These are phyloP conservation scores for Ectobius pallidus DNA, from an alignment of 2,888 invertebrate species.

Conservation along the genomic window DNA sequence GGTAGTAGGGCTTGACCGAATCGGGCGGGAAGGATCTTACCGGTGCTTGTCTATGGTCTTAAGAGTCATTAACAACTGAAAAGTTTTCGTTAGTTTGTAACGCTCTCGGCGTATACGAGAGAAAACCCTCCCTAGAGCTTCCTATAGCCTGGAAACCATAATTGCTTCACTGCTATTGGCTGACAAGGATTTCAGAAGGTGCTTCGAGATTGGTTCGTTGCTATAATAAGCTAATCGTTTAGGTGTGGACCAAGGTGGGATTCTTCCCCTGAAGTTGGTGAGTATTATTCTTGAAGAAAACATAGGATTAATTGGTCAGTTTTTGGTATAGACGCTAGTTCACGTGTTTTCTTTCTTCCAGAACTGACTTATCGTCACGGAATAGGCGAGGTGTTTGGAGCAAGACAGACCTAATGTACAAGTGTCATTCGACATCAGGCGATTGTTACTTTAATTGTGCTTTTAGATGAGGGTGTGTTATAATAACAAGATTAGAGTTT, in stretches of 20 bases:
- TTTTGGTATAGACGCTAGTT: neutral
- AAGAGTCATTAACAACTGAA: conserved; percentile 25
- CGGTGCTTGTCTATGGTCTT: neutral
- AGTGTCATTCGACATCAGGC: no score
- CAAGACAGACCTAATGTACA: neutral
- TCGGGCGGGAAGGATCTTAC: neutral
- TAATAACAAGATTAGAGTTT: no score
- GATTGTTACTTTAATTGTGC: no score
- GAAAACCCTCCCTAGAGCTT: conserved; percentile 24
- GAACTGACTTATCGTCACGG: neutral
- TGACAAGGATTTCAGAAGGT: conserved; percentile 32
- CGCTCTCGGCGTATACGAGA: conserved; percentile 13
- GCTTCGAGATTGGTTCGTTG: conserved; percentile 34
- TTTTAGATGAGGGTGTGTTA: no score
- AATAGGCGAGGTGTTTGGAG: neutral
- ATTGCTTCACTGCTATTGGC: conserved; percentile 36
- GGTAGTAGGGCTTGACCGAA: no score
- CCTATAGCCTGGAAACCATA: conserved; percentile 32
- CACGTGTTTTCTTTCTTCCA: neutral
- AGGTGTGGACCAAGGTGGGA: conserved; percentile 28
- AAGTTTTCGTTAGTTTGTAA: conserved; percentile 20
- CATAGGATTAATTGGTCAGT: conserved; percentile 10
- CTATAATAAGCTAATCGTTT: conserved; percentile 34
- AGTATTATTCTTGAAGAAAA: neutral
- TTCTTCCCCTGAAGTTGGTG: neutral